phyloP scores from a whole-genome alignment of 2,888 invertebrate species.

The Diaphora mendica region DNA sequence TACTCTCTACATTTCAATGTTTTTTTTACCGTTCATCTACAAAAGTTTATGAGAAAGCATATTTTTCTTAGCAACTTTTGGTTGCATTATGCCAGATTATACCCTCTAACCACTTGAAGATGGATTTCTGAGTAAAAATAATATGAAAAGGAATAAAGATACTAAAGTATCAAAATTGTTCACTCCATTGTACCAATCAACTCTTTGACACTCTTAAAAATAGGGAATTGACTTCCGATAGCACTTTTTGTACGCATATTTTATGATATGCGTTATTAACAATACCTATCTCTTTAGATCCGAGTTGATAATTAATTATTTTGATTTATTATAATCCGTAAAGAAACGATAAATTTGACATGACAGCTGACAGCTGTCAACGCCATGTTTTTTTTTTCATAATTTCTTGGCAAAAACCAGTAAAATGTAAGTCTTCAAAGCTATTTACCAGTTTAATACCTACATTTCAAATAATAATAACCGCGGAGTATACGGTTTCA shows the following conservation, averaged over 20 bases:
- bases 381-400: background rate
- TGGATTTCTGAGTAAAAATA: too few species aligned
- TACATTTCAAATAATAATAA: background rate
- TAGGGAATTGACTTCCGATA: background rate
- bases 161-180: background rate
- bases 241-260: background rate
- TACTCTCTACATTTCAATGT: too few species aligned
- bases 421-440: slow-evolving; percentile 10
- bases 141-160: background rate
- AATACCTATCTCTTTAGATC: background rate
- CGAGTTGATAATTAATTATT: too few species aligned
- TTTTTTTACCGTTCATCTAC: too few species aligned
- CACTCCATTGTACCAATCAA: too few species aligned
- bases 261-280: background rate
- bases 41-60: too few species aligned
- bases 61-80: too few species aligned
- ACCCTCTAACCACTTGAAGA: background rate
- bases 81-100: too few species aligned
- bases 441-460: background rate
- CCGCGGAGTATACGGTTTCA: background rate
- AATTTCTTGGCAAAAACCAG: background rate
- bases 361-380: background rate
- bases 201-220: background rate
- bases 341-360: background rate
- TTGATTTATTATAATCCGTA: too few species aligned